Percentiles rank a stretch among this genome's conserved stretches.
Evolutionary conservation across 2,888 invertebrate species (phyloP).

Genomic region (Nezara viridula): DNA sequence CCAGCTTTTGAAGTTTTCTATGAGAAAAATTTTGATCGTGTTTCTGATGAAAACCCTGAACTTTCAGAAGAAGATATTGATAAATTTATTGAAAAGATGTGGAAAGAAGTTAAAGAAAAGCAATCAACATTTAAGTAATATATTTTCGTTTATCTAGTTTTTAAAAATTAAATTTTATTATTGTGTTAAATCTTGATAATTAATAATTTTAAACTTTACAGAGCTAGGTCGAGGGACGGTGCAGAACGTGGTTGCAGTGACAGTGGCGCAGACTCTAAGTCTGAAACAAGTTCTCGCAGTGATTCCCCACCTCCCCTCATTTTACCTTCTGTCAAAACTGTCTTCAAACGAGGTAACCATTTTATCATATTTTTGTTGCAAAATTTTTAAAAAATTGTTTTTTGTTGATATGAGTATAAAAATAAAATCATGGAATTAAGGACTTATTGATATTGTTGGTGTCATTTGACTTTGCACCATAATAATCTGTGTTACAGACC

Average conservation of each 20-base stretch:
- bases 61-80: conserved; percentile 67
- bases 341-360: conserved; percentile 53
- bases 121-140: conserved; percentile 58
- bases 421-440: no score
- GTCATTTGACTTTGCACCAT: no score
- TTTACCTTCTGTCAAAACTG: conserved; percentile 45
- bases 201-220: background rate
- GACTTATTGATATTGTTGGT: no score
- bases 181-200: background rate
- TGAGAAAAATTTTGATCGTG: conserved; percentile 62
- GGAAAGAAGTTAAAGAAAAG: conserved; percentile 65
- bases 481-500: no score
- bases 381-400: background rate
- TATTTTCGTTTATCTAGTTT: background rate
- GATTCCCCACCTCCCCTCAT: conserved; percentile 50
- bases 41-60: conserved; percentile 71
- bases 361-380: background rate
- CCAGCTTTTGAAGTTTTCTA: conserved; percentile 61
- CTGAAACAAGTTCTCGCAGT: conserved; percentile 54
- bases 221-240: conserved; percentile 37
- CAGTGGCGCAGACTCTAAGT: conserved; percentile 39
- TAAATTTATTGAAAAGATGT: conserved; percentile 65
- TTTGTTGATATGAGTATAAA: no score
- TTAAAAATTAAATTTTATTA: background rate
- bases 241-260: conserved; percentile 36